Evolutionary conservation across 2,797 vertebrate species (phyloP).

Genomic region (Sebastiscus tertius): DNA sequence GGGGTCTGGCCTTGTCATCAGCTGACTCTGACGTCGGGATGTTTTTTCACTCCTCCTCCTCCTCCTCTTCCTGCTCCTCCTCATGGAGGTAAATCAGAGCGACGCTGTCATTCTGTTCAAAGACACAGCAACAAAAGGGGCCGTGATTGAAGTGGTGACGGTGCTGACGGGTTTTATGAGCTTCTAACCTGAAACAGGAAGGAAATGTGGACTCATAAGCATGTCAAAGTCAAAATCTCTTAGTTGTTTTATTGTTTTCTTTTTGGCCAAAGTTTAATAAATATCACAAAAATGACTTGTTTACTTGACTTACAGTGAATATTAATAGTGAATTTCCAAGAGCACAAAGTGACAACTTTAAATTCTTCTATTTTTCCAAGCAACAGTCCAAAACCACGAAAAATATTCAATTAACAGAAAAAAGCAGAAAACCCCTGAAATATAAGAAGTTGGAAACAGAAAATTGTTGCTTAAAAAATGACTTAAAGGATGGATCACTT

Average conservation of each 20-base stretch:
- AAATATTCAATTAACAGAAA: background rate
- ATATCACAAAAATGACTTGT: background rate
- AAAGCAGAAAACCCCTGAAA: background rate
- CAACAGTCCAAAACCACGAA: background rate
- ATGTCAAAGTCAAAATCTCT: background rate
- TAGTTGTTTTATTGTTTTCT: background rate
- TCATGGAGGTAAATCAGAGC: slow-evolving; percentile 41
- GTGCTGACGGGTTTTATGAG: slow-evolving; percentile 44
- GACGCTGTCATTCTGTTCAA: slow-evolving; percentile 25
- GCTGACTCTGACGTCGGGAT: slow-evolving; percentile 46
- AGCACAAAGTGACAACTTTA: background rate
- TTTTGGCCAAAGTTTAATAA: background rate
- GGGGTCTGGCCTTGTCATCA: slow-evolving; percentile 65
- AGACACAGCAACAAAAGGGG: slow-evolving; percentile 46
- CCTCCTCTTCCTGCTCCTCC: background rate
- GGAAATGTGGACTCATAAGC: background rate
- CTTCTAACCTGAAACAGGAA: slow-evolving; percentile 42
- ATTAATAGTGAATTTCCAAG: background rate
- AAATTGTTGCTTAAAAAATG: background rate
- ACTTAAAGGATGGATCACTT: background rate
- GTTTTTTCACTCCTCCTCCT: slow-evolving; percentile 50
- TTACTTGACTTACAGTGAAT: background rate
- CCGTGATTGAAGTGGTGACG: slow-evolving; percentile 28
- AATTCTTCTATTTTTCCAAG: background rate
- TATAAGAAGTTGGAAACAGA: background rate